These are phyloP conservation scores for Paratrypauchen microcephalus DNA, from an alignment of 2,797 vertebrate genomes.

Conservation along the genomic window DNA sequence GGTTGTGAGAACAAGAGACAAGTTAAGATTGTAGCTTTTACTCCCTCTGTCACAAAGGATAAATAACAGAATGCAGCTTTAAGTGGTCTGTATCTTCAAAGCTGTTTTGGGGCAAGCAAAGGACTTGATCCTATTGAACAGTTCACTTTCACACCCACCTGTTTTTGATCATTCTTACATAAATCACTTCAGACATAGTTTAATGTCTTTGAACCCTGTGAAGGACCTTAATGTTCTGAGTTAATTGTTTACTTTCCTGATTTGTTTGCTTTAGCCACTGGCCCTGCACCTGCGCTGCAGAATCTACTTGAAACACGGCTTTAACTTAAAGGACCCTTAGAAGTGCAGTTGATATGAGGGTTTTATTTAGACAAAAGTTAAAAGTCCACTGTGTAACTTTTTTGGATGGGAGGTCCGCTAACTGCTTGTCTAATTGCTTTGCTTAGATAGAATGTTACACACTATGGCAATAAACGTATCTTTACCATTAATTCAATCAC, in stretches of 20 bases:
- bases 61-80: background rate
- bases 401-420: too few relatives aligned
- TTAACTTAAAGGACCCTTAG: background rate
- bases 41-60: background rate
- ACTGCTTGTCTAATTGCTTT: too few relatives aligned
- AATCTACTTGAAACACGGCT: background rate
- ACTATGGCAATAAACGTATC: too few relatives aligned
- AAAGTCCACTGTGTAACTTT: too few relatives aligned
- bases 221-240: background rate
- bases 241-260: background rate
- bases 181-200: background rate
- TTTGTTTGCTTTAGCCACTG: background rate
- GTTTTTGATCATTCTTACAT: background rate
- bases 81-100: background rate
- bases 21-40: background rate
- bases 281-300: background rate
- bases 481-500: too few relatives aligned
- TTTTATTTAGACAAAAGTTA: background rate
- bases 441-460: too few relatives aligned
- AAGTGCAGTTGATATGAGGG: background rate
- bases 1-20: background rate
- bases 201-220: background rate
- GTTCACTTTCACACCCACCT: background rate
- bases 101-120: background rate
- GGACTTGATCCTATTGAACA: background rate